phyloP scores from a whole-genome alignment of 2,113 vertebrate genomes.

The Montifringilla adamsi region DNA sequence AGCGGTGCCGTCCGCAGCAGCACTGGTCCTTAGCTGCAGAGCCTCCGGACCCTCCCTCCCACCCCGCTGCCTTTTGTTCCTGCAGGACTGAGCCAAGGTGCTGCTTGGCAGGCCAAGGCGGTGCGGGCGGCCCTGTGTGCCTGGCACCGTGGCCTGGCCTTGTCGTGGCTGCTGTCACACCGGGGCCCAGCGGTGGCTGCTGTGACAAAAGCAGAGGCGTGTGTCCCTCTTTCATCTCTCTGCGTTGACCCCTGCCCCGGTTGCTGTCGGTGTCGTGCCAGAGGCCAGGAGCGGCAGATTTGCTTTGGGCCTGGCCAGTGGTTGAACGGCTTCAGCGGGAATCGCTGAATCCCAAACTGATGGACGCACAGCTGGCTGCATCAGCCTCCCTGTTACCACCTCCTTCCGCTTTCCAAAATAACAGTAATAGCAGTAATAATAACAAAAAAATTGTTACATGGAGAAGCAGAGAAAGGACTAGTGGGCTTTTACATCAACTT shows the following conservation, averaged over 20 bases:
- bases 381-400: background rate
- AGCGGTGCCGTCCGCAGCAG: slow-evolving; percentile 36
- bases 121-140: slow-evolving; percentile 15
- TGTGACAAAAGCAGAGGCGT: slow-evolving; percentile 65
- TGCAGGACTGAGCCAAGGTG: slow-evolving; percentile 71
- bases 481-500: background rate
- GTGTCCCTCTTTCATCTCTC: slow-evolving; percentile 67
- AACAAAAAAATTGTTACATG: background rate
- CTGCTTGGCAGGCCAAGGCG: slow-evolving; percentile 56
- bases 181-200: slow-evolving; percentile 36
- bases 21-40: slow-evolving; percentile 54
- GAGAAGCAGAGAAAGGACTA: background rate
- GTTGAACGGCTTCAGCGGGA: slow-evolving; percentile 26
- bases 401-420: slow-evolving; percentile 12
- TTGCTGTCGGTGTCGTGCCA: slow-evolving; percentile 36
- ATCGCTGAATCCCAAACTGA: slow-evolving; percentile 1
- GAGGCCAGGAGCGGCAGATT: slow-evolving; percentile 57
- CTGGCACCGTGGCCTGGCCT: slow-evolving; percentile 54
- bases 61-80: slow-evolving; percentile 74
- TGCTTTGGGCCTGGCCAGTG: slow-evolving; percentile 49
- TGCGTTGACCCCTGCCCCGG: slow-evolving; percentile 36
- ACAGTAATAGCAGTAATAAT: background rate
- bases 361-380: background rate
- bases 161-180: slow-evolving; percentile 59
- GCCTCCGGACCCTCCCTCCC: slow-evolving; percentile 51